Percentiles rank a stretch among this genome's conserved stretches.
Evolutionary conservation across 2,113 vertebrate genomes (phyloP).

Genomic region (Psilopogon haemacephalus): DNA sequence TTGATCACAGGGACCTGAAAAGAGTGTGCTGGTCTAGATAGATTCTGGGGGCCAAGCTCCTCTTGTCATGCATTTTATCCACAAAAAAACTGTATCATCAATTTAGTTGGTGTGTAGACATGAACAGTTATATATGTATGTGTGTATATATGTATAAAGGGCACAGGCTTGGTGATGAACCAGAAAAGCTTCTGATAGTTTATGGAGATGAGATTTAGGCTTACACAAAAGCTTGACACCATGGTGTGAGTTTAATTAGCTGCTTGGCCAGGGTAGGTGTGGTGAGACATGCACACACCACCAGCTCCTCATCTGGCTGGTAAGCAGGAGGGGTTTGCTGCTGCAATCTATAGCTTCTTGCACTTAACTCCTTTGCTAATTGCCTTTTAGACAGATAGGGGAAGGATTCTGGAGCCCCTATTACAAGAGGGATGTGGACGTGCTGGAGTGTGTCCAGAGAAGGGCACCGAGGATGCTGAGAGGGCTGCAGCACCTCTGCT

Average conservation of each 20-base stretch:
- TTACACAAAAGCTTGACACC: constrained; percentile 35
- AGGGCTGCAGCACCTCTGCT: too few species aligned
- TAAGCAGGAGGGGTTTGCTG: not conserved
- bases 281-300: not conserved
- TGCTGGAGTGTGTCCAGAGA: too few species aligned
- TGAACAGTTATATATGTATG: too few species aligned
- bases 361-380: not conserved
- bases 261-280: not conserved
- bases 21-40: not conserved
- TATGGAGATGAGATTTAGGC: constrained; percentile 53
- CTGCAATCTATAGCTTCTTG: not conserved
- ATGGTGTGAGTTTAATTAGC: constrained; percentile 34
- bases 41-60: not conserved
- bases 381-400: not conserved
- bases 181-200: constrained; percentile 42
- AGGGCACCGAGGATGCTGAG: too few species aligned
- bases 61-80: not conserved
- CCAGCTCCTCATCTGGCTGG: not conserved
- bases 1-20: not conserved
- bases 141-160: not conserved
- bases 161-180: constrained; percentile 23
- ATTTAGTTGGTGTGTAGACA: too few species aligned
- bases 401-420: too few species aligned
- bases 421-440: too few species aligned
- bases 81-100: too few species aligned